Base-by-base conservation (phyloP, 2,113 vertebrate species). In the Asarcornis scutulata region DNA sequence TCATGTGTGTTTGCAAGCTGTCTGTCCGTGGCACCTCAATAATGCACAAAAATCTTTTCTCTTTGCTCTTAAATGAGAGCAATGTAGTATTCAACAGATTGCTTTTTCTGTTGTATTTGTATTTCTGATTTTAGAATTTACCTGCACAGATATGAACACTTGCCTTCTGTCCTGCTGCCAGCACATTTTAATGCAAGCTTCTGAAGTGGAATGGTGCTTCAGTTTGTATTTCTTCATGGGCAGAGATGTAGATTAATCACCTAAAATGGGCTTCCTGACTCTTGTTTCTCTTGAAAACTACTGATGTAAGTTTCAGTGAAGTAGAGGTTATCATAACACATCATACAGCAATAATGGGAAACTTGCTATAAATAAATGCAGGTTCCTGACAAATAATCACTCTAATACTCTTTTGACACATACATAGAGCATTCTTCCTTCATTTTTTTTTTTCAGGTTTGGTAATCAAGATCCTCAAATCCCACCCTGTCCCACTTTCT, bases 241-340 rank as follows among this genome's bases (percentile, higher is more conserved):
- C 90, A 92, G 89, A 85, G 36, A 78, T 29, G 36, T 89, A 96
- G 83, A 80, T 93, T 83, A 79, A 46, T 97, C 96, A 97, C 88
- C 89, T 72, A 40, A 83, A 94, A 60, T 75, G 80, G 89, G 44
- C 95, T 94, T 92, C 52, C 89, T 97, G 88, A 91, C 92, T 95
- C 50, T 29, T 83, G 5, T 80, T 63, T 75, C 78, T 91, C 55
- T 92, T 83, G 75, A 76, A 86, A 89, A 86, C 32, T 46, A 31
- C 32, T 5, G 23, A 83, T 66, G 23, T 68, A 60, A 92, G 15
- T 36, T 82, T 62, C 89, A 86, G 50, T 42, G 31, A 84, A 91
- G 42, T 4, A 71, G 46, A 86, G 20, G 23, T 89, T 79, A n/a
- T 83, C 83, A 23, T 55, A 88, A 66, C 17, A 59, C 44, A 53